These are phyloP conservation scores for Oreortyx pictus DNA, from an alignment of 2,797 vertebrate genomes.

Conservation along the genomic window DNA sequence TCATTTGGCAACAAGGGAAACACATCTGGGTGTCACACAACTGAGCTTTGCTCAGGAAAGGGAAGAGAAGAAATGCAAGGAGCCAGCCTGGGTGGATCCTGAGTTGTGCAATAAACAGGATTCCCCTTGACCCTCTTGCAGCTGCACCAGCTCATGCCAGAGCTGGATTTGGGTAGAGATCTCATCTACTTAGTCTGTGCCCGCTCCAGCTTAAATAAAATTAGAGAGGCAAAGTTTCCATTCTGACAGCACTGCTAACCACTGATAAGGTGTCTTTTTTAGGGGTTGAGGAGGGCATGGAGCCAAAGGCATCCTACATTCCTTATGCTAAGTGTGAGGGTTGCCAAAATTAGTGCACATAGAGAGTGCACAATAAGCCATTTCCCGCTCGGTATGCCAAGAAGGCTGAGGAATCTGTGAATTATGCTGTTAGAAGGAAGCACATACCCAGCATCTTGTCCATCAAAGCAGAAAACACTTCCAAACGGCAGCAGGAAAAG, in stretches of 20 bases:
- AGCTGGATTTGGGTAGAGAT: neutral
- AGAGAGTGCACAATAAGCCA: neutral
- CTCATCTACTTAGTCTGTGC: neutral
- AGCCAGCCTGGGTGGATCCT: neutral
- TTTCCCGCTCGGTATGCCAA: constrained; percentile 48
- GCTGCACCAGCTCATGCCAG: neutral
- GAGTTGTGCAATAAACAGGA: neutral
- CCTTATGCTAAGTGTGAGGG: constrained; percentile 47
- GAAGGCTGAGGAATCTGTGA: constrained; percentile 21
- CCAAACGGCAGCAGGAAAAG: neutral
- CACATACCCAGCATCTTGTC: constrained; percentile 26
- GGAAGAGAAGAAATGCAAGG: neutral
- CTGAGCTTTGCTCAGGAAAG: neutral
- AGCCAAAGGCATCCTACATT: constrained; percentile 60
- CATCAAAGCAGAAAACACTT: constrained; percentile 53
- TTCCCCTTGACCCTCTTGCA: neutral
- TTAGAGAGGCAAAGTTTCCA: neutral
- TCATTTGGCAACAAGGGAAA: neutral
- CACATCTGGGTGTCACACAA: neutral
- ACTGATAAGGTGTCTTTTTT: constrained; percentile 42
- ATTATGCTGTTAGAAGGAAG: constrained; percentile 6
- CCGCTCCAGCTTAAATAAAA: neutral
- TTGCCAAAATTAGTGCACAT: constrained; percentile 29
- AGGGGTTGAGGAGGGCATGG: constrained; percentile 8
- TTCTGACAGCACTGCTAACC: constrained; percentile 1